Percentiles rank a stretch among this genome's conserved stretches.
Conservation (phyloP, 1,140 invertebrate species). For the Dryas iulia region DNA sequence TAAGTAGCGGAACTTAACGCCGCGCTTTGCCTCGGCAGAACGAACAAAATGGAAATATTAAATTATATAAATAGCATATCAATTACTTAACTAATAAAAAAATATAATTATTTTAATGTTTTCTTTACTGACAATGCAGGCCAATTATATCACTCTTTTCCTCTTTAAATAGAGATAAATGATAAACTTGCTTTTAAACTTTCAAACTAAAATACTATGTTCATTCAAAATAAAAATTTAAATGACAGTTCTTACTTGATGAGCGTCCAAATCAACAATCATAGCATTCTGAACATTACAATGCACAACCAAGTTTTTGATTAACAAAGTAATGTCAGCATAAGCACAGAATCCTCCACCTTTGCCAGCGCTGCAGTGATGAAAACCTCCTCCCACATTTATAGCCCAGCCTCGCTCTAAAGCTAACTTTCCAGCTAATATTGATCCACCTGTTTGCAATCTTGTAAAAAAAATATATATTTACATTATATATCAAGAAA, state of each 20-base stretch:
- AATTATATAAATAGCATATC: too few relatives aligned
- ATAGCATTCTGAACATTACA: constrained; percentile 84
- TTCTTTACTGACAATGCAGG: too few relatives aligned
- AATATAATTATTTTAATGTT: too few relatives aligned
- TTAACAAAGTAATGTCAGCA: constrained; percentile 91
- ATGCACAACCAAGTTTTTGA: constrained; percentile 84
- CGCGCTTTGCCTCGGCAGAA: too few relatives aligned
- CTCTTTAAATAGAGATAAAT: too few relatives aligned
- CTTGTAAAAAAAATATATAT: constrained; percentile 55
- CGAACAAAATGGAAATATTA: too few relatives aligned
- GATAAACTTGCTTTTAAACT: too few relatives aligned
- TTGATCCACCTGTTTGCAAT: constrained; percentile 90
- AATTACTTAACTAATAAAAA: too few relatives aligned
- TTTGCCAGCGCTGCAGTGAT: constrained; percentile 87
- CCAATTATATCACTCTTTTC: too few relatives aligned
- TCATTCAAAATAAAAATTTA: neutral
- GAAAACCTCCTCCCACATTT: constrained; percentile 94
- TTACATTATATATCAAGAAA: neutral
- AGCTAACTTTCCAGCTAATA: constrained; percentile 90
- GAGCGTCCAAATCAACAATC: constrained; percentile 95
- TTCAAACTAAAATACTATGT: too few relatives aligned
- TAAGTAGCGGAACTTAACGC: too few relatives aligned
- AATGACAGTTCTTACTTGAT: constrained; percentile 76
- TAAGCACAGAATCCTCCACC: constrained; percentile 95
- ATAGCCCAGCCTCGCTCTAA: constrained; percentile 91